These are phyloP conservation scores for Caenorhabditis latens DNA, from an alignment of 1,140 invertebrate genomes.

Conservation along the genomic window DNA sequence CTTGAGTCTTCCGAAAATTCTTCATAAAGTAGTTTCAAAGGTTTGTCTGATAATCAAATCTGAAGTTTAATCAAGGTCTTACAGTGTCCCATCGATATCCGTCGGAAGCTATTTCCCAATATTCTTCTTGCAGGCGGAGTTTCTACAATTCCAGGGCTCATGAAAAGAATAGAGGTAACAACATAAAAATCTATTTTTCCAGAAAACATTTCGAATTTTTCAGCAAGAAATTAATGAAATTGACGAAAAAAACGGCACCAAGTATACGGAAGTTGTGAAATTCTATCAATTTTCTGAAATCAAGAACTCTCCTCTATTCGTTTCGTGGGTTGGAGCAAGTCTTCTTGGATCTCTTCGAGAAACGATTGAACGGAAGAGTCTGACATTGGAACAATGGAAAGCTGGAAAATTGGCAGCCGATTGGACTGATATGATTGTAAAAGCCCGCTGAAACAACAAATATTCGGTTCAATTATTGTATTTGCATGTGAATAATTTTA, in stretches of 20 bases:
- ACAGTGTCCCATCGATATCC: constrained; percentile 28
- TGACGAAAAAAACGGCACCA: constrained; percentile 13
- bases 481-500: background rate
- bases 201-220: background rate
- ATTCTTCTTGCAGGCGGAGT: constrained; percentile 16
- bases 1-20: background rate
- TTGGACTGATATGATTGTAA: constrained; percentile 35
- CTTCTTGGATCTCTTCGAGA: constrained; percentile 31
- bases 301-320: constrained; percentile 7
- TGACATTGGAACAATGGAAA: constrained; percentile 18
- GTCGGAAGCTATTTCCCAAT: constrained; percentile 20
- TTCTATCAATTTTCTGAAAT: constrained; percentile 40
- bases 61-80: too few species aligned
- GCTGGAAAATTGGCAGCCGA: constrained; percentile 34
- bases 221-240: constrained; percentile 7
- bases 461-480: background rate
- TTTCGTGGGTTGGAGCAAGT: constrained; percentile 35
- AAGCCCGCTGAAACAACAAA: background rate
- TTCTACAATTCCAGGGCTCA: constrained; percentile 43
- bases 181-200: background rate
- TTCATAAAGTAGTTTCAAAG: constrained; percentile 6
- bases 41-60: background rate
- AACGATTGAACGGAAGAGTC: constrained; percentile 15
- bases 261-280: constrained; percentile 7
- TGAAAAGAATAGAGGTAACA: constrained; percentile 11